Percentiles rank a stretch among this genome's conserved stretches.
phyloP scores from a whole-genome alignment of 2,888 invertebrate genomes.

The Aphodius sticticus region DNA sequence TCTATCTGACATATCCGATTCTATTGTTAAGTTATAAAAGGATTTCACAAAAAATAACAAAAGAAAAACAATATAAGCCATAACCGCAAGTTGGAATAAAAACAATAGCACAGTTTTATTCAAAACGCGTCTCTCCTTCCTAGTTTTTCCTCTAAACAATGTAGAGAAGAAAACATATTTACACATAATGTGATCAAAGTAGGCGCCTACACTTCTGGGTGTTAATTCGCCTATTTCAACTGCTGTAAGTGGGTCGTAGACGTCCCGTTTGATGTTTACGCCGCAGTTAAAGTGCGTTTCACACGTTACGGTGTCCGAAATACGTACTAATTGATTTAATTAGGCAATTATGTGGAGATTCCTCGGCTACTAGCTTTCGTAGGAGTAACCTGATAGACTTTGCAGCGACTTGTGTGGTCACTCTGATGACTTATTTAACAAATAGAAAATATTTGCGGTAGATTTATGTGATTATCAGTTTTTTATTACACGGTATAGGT shows the following conservation, averaged over 20 bases:
- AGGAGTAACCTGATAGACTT: not conserved
- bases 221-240: not conserved
- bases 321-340: slow-evolving; percentile 17
- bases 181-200: not conserved
- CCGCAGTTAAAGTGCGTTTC: not conserved
- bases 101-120: not conserved
- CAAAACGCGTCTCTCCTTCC: no score
- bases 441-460: not conserved
- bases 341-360: slow-evolving; percentile 10
- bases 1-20: no score
- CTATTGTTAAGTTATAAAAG: no score
- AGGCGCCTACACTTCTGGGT: not conserved
- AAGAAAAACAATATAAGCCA: not conserved
- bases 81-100: not conserved
- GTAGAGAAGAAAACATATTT: not conserved
- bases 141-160: not conserved
- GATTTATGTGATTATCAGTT: no score
- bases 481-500: no score
- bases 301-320: slow-evolving; percentile 9
- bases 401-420: not conserved
- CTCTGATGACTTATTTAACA: not conserved
- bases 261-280: not conserved
- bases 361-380: not conserved
- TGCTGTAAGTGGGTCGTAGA: not conserved
- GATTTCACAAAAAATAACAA: no score